These are phyloP conservation scores for Calephelis nemesis DNA, from an alignment of 1,140 invertebrate species.

Conservation along the genomic window DNA sequence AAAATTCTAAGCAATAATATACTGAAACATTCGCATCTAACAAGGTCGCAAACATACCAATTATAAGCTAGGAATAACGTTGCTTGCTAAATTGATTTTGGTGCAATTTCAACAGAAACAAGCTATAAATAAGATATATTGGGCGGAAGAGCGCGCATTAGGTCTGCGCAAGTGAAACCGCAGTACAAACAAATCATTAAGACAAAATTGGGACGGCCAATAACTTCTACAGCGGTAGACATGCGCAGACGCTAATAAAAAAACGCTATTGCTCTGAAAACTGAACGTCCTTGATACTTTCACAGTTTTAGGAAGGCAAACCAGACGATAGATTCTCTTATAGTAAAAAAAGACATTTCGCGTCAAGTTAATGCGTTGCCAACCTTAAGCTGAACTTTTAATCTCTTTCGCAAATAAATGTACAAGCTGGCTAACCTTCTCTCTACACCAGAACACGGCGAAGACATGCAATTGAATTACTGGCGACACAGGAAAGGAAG, in stretches of 20 bases:
- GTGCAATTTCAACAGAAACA: conserved; percentile 27
- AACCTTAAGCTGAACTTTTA: too few species aligned
- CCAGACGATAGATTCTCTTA: too few species aligned
- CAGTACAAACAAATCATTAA: conserved; percentile 44
- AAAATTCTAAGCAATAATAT: conserved; percentile 37
- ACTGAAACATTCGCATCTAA: conserved; percentile 32
- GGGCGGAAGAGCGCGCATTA: conserved; percentile 34
- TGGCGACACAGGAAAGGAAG: too few species aligned
- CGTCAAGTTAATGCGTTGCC: too few species aligned
- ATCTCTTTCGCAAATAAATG: too few species aligned
- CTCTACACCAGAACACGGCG: too few species aligned
- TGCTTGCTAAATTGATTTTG: conserved; percentile 30
- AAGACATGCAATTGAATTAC: too few species aligned
- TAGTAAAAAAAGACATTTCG: too few species aligned
- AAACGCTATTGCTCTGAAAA: too few species aligned
- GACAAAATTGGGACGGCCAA: conserved; percentile 41
- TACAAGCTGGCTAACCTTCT: too few species aligned
- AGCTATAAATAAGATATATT: conserved; percentile 35
- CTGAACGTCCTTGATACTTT: too few species aligned
- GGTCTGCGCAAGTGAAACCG: conserved; percentile 33
- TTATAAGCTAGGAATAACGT: conserved; percentile 8
- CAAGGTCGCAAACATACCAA: not conserved
- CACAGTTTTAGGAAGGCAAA: too few species aligned
- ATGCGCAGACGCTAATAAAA: not conserved
- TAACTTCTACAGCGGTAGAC: conserved; percentile 16